Evolutionary conservation across 1,140 invertebrate species (phyloP).

Genomic region (Pogonomyrmex barbatus): DNA sequence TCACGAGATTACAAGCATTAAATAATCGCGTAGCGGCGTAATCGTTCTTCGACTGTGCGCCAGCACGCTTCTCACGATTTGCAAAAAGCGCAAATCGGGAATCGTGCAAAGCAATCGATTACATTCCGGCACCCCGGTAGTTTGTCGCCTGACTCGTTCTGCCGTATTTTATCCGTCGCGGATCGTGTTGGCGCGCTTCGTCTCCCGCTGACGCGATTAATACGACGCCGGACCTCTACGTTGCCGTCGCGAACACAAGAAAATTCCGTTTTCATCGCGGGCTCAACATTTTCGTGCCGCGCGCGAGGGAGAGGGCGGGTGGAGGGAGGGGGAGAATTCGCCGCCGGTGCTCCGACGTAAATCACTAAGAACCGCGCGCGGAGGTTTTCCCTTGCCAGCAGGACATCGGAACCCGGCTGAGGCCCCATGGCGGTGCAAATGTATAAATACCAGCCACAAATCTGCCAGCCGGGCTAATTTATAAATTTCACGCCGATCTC

Average conservation of each 20-base stretch:
- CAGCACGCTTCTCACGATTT: neutral
- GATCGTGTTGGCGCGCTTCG: neutral
- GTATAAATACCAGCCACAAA: constrained; percentile 82
- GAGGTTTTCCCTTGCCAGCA: constrained; percentile 76
- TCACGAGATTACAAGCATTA: constrained; percentile 41
- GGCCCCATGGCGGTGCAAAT: constrained; percentile 76
- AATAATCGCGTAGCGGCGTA: constrained; percentile 46
- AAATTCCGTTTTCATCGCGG: constrained; percentile 67
- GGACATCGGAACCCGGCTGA: constrained; percentile 72
- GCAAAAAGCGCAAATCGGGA: constrained; percentile 32
- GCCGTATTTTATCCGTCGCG: constrained; percentile 51
- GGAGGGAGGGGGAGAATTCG: constrained; percentile 8
- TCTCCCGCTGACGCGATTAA: constrained; percentile 48
- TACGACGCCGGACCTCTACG: neutral
- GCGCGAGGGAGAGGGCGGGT: neutral
- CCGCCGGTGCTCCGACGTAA: constrained; percentile 76
- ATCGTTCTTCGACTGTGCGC: constrained; percentile 31
- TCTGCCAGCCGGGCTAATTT: constrained; percentile 82
- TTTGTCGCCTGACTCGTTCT: constrained; percentile 53
- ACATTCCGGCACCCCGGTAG: constrained; percentile 9
- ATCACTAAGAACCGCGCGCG: constrained; percentile 70
- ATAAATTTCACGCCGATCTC: constrained; percentile 83
- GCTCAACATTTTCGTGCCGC: constrained; percentile 16
- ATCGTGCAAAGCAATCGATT: constrained; percentile 46
- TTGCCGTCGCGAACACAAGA: constrained; percentile 39